Evolutionary conservation across 2,888 invertebrate genomes (phyloP).

Genomic region (Scrobipalpa costella): DNA sequence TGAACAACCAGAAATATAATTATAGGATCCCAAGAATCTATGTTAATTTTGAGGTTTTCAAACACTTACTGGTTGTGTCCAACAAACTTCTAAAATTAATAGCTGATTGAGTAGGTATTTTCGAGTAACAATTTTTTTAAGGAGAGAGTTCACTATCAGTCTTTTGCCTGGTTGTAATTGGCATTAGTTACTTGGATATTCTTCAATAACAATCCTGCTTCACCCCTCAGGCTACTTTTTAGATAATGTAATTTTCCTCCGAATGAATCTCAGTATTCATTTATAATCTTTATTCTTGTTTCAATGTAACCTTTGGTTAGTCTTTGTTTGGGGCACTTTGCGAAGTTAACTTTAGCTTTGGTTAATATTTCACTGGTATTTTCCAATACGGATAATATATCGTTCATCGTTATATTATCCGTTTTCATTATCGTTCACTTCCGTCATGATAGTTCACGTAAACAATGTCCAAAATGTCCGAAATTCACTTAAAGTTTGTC

Average conservation of each 20-base stretch:
- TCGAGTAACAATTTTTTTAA: slow-evolving; percentile 31
- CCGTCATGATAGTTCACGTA: background rate
- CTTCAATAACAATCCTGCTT: too few relatives aligned
- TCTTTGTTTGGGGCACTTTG: slow-evolving; percentile 25
- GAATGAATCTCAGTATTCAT: slow-evolving; percentile 36
- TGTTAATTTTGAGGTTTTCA: too few relatives aligned
- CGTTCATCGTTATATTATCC: too few relatives aligned
- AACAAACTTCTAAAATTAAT: slow-evolving; percentile 26
- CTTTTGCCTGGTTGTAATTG: slow-evolving; percentile 26
- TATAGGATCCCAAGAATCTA: slow-evolving; percentile 30
- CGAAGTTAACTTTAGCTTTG: slow-evolving; percentile 34
- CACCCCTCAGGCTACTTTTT: slow-evolving; percentile 25
- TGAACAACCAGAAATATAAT: too few relatives aligned
- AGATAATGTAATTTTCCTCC: slow-evolving; percentile 29
- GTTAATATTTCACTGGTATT: slow-evolving; percentile 31
- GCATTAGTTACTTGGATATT: too few relatives aligned
- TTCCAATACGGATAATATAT: slow-evolving; percentile 29
- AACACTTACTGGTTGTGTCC: slow-evolving; percentile 29
- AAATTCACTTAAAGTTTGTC: background rate
- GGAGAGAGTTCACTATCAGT: slow-evolving; percentile 28
- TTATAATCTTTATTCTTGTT: slow-evolving; percentile 32
- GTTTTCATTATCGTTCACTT: too few relatives aligned
- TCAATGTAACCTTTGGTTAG: slow-evolving; percentile 36
- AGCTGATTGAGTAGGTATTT: slow-evolving; percentile 24
- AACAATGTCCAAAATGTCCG: background rate